phyloP scores from a whole-genome alignment of 2,888 invertebrate genomes.

The Xanthorhoe spadicearia region DNA sequence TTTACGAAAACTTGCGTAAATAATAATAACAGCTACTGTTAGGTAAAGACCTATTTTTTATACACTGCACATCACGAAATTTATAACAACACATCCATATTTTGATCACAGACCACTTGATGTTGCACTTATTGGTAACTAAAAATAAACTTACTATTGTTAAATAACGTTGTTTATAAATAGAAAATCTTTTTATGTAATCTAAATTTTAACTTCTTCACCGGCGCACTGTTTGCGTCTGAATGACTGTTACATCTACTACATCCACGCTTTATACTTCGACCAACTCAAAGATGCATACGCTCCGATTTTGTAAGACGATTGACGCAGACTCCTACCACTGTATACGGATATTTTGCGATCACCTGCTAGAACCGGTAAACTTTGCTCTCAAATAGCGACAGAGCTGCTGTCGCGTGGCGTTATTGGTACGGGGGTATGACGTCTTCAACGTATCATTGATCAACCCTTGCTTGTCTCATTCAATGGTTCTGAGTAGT shows the following conservation, averaged over 20 bases:
- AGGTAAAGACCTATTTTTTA: not conserved
- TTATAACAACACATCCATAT: not conserved
- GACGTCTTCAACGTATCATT: conserved; percentile 72
- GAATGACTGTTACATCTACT: conserved; percentile 78
- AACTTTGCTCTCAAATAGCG: conserved; percentile 38
- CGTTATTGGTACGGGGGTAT: conserved; percentile 64
- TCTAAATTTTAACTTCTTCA: conserved; percentile 71
- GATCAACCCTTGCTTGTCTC: conserved; percentile 75
- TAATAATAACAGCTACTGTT: not conserved
- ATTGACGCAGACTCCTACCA: conserved; percentile 72
- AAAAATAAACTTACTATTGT: conserved; percentile 67
- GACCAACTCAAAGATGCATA: conserved; percentile 79
- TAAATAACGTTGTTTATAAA: conserved; percentile 67
- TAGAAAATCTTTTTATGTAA: conserved; percentile 44
- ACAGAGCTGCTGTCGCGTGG: conserved; percentile 37
- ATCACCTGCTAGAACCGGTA: conserved; percentile 40
- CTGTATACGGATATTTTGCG: conserved; percentile 45
- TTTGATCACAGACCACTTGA: conserved; percentile 30
- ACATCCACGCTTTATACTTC: conserved; percentile 80
- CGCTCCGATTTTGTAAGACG: conserved; percentile 81
- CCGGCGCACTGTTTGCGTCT: conserved; percentile 77
- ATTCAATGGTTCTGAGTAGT: conserved; percentile 74
- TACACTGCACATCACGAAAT: not conserved
- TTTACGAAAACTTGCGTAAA: not conserved
- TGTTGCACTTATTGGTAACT: conserved; percentile 36